Evolutionary conservation across 2,888 invertebrate genomes (phyloP).

Genomic region (Drosophila niveifrons): DNA sequence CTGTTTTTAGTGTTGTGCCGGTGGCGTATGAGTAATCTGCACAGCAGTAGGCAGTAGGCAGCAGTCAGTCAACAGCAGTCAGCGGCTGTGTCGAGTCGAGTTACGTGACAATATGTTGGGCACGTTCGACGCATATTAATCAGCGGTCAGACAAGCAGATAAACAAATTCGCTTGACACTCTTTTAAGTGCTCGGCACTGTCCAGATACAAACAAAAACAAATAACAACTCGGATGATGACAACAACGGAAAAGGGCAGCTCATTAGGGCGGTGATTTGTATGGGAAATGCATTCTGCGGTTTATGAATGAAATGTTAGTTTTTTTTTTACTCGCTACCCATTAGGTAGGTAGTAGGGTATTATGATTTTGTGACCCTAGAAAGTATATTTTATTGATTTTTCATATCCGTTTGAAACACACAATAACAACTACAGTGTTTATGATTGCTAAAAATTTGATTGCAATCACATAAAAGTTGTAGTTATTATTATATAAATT

Average conservation of each 20-base stretch:
- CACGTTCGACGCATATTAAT: slow-evolving; percentile 69
- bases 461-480: too few relatives aligned
- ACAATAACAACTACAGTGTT: too few relatives aligned
- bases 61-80: slow-evolving; percentile 1
- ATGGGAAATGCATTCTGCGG: slow-evolving; percentile 51
- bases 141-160: slow-evolving; percentile 43
- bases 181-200: slow-evolving; percentile 16
- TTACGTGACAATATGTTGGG: slow-evolving; percentile 76
- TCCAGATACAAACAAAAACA: background rate
- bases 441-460: too few relatives aligned
- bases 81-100: slow-evolving; percentile 13
- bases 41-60: slow-evolving; percentile 8
- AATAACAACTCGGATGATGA: background rate
- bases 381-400: too few relatives aligned
- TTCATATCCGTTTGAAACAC: too few relatives aligned
- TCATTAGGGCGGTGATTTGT: slow-evolving; percentile 61
- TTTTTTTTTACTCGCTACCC: too few relatives aligned
- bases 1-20: slow-evolving; percentile 1
- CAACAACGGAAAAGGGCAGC: slow-evolving; percentile 25
- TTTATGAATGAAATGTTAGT: slow-evolving; percentile 3
- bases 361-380: too few relatives aligned
- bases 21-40: slow-evolving; percentile 62
- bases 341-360: too few relatives aligned
- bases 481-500: too few relatives aligned
- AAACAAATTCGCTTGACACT: slow-evolving; percentile 50